These are phyloP conservation scores for Ochropleura plecta DNA, from an alignment of 2,888 invertebrate species.

Conservation along the genomic window DNA sequence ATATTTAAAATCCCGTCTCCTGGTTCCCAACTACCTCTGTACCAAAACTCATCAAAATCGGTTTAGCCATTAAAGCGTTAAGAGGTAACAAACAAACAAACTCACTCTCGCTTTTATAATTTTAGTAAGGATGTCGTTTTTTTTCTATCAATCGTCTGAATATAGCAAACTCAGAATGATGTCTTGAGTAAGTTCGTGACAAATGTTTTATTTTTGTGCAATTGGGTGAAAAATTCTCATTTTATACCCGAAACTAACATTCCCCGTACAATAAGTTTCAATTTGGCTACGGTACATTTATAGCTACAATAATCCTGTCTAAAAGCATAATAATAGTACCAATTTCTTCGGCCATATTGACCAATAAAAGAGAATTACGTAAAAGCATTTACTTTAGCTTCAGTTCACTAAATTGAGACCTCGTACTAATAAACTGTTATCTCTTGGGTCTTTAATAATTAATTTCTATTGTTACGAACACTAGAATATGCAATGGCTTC, in stretches of 20 bases:
- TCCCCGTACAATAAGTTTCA: conserved; percentile 34
- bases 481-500: conserved; percentile 34
- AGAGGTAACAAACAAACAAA: no score
- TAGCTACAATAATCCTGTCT: conserved; percentile 40
- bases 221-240: not conserved
- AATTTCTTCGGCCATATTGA: conserved; percentile 49
- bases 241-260: conserved; percentile 22
- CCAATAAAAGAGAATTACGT: conserved; percentile 57
- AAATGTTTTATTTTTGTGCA: not conserved
- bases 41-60: no score
- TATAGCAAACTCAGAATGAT: not conserved
- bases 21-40: no score
- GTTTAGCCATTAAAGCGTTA: no score
- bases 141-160: not conserved
- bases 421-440: conserved; percentile 48
- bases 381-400: conserved; percentile 52
- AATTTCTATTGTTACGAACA: conserved; percentile 41
- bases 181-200: not conserved
- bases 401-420: conserved; percentile 42
- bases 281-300: conserved; percentile 43
- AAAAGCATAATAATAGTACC: conserved; percentile 44
- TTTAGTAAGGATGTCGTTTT: no score
- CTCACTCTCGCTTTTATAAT: no score
- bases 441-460: conserved; percentile 42
- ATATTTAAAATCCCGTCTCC: no score